Evolutionary conservation across 2,797 vertebrate genomes (phyloP), one percentile per base, ranked within the genome.

Genomic region (Rousettus madagascariensis): DNA sequence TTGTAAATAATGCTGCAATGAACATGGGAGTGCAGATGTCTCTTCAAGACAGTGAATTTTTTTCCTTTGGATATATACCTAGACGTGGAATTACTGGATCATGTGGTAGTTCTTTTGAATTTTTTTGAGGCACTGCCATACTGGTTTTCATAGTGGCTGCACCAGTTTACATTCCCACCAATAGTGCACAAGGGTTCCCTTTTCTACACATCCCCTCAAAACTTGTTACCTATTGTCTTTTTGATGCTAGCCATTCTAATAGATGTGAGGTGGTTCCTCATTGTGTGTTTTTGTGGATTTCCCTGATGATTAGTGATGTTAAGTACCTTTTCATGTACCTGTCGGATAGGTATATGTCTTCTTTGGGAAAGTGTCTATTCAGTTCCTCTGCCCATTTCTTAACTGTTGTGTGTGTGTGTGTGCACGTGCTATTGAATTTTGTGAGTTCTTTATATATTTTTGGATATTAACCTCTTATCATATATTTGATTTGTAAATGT

Each of bases 251-350:
- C 9, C 41, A 36, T 77, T 61, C 41, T 77, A 7, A 77, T 22
- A 30, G 38, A 7, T 77, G 41, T 68, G 86, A 72, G 5, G 16
- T 16, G 17, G 13, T 49, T 51, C 5, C 51, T 68, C 22, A 43
- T 46, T 89, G 69, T 68, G 78, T 38, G 68, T 89, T 66, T 59
- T 28, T 89, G 43, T 89, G 78, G 10, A 74, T 74, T 93, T 89
- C 69, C 86, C 38, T 59, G 22, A 51, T 49, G 38, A 66, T 75
- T 71, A 57, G 2, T 11, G 28, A 57, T 74, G n/a, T 75, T 94
- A 59, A 75, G 20, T 33, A 66, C 51, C 41, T 94, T 74, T 75
- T 66, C 68, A 57, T 57, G 28, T 86, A 68, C 33, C 41, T 92
- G 53, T 71, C 41, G 41, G 33, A 2, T 36, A 63, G 53, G 51